Evolutionary conservation across 2,797 vertebrate species (phyloP).

Genomic region (Hipposideros larvatus): DNA sequence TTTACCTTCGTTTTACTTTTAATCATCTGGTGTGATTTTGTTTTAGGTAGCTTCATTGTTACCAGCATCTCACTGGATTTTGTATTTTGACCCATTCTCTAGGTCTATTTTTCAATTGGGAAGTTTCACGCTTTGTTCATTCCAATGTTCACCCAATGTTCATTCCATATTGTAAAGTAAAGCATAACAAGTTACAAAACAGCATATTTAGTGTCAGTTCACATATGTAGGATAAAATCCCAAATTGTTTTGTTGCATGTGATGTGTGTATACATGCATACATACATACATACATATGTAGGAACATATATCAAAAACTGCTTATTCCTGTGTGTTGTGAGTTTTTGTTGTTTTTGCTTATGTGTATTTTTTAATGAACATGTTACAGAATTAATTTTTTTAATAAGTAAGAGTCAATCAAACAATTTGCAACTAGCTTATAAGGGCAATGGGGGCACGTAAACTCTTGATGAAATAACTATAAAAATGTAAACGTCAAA

Average conservation of each 20-base stretch:
- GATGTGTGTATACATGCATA: not conserved
- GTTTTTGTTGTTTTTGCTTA: conserved; percentile 59
- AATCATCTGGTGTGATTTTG: conserved; percentile 68
- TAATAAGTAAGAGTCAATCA: conserved; percentile 61
- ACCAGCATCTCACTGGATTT: conserved; percentile 75
- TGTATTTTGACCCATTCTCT: conserved; percentile 73
- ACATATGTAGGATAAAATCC: conserved; percentile 69
- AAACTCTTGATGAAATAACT: conserved; percentile 70
- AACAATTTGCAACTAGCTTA: conserved; percentile 74
- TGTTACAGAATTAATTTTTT: conserved; percentile 67
- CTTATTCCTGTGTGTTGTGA: conserved; percentile 68
- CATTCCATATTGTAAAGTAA: conserved; percentile 68
- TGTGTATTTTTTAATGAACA: conserved; percentile 78
- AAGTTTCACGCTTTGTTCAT: conserved; percentile 20
- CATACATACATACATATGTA: not conserved
- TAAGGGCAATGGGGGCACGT: conserved; percentile 68
- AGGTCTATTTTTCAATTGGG: conserved; percentile 67
- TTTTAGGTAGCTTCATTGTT: conserved; percentile 76
- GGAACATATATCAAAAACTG: not conserved
- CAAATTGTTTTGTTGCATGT: conserved; percentile 22
- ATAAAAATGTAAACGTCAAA: conserved; percentile 74
- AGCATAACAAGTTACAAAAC: conserved; percentile 31
- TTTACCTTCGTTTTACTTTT: conserved; percentile 71
- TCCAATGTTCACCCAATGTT: not conserved
- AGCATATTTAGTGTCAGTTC: conserved; percentile 73